Conservation (phyloP, 1,140 invertebrate species). For the Bombus breviceps region DNA sequence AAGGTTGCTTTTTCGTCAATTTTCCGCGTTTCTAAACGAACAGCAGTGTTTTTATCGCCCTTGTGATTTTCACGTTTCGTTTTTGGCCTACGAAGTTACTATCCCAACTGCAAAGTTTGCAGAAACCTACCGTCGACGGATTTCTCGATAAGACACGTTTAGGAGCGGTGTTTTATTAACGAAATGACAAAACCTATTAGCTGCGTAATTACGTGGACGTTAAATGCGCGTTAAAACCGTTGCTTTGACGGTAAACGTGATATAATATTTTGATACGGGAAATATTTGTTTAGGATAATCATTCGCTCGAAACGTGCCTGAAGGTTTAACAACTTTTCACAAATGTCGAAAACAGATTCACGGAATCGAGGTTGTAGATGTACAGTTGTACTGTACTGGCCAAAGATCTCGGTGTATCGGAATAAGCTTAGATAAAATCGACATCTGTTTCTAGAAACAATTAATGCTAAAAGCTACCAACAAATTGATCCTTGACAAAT, state of each 20-base stretch:
- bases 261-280: background rate
- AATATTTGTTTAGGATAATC: background rate
- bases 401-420: background rate
- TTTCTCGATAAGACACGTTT: conserved; percentile 31
- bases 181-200: background rate
- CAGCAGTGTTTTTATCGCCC: background rate
- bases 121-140: background rate
- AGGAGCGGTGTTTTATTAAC: background rate
- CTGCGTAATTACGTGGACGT: background rate
- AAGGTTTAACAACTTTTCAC: background rate
- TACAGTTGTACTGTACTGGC: too few relatives aligned
- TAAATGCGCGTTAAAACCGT: background rate
- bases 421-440: background rate
- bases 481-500: background rate
- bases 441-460: background rate
- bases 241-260: conserved; percentile 2
- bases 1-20: background rate
- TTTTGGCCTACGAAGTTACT: too few relatives aligned
- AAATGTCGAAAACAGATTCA: background rate
- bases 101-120: background rate
- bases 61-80: background rate
- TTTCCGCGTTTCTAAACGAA: background rate
- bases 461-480: background rate
- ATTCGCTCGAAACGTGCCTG: background rate
- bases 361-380: too few relatives aligned